Conservation (phyloP, 2,797 vertebrate species). For the Pempheris klunzingeri region DNA sequence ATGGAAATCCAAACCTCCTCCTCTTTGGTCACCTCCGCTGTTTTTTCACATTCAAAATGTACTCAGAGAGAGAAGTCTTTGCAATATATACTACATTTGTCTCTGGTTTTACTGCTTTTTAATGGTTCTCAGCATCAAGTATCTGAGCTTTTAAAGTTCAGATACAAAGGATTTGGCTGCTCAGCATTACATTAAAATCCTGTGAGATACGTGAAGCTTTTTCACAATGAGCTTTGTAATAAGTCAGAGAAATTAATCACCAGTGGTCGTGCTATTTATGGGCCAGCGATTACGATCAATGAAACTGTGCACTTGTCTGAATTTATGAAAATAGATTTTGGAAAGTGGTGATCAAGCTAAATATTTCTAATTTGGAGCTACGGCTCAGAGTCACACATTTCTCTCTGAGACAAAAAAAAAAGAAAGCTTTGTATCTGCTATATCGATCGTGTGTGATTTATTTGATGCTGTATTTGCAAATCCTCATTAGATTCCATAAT, state of each 20-base stretch:
- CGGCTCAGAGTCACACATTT: conserved; percentile 15
- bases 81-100: conserved; percentile 38
- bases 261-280: conserved; percentile 20
- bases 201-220: background rate
- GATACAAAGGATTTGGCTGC: conserved; percentile 15
- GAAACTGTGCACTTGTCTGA: conserved; percentile 24
- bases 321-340: conserved; percentile 24
- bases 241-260: conserved; percentile 23
- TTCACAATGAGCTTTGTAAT: conserved; percentile 22
- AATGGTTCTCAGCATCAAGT: conserved; percentile 12
- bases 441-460: conserved; percentile 61
- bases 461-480: conserved; percentile 61
- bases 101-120: conserved; percentile 37
- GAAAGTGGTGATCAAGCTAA: background rate
- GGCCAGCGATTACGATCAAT: conserved; percentile 17
- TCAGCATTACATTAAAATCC: conserved; percentile 5
- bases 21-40: conserved; percentile 52
- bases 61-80: conserved; percentile 34
- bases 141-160: background rate
- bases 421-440: conserved; percentile 33
- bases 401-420: background rate
- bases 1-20: conserved; percentile 52
- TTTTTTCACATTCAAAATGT: conserved; percentile 52
- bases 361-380: conserved; percentile 21
- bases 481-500: conserved; percentile 71